Percentiles rank a stretch among this genome's conserved stretches.
phyloP scores from a whole-genome alignment of 2,797 vertebrate species.

The Smutsia temminckii region DNA sequence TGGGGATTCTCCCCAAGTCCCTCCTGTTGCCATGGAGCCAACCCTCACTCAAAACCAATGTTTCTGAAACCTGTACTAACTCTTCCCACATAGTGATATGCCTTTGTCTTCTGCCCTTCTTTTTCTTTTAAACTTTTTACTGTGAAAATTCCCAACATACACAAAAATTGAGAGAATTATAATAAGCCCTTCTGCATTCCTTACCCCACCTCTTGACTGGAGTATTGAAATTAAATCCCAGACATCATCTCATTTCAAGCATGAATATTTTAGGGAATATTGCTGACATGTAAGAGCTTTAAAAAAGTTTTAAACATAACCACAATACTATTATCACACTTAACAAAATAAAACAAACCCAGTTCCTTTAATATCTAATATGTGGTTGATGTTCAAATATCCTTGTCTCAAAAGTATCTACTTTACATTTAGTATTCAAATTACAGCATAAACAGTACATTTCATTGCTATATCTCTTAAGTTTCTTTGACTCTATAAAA shows the following conservation, averaged over 20 bases:
- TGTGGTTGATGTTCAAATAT: background rate
- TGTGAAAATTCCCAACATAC: background rate
- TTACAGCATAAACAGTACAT: background rate
- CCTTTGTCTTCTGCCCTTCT: background rate
- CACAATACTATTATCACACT: background rate
- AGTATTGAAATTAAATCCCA: conserved; percentile 42
- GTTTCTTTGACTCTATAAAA: background rate
- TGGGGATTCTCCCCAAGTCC: background rate
- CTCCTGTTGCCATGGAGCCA: background rate
- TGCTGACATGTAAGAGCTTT: background rate
- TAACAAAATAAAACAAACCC: background rate
- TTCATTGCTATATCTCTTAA: background rate
- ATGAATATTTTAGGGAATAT: background rate
- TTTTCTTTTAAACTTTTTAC: background rate
- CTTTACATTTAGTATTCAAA: background rate
- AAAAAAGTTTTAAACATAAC: background rate
- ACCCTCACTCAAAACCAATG: background rate
- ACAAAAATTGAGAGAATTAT: conserved; percentile 13
- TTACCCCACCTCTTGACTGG: background rate
- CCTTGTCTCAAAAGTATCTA: background rate
- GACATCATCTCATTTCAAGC: background rate
- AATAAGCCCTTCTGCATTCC: background rate
- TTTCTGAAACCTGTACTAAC: background rate
- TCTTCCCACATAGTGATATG: background rate
- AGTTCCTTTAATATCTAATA: conserved; percentile 9